Conservation (phyloP, 2,888 invertebrate species). For the Nemapogon koenigi region DNA sequence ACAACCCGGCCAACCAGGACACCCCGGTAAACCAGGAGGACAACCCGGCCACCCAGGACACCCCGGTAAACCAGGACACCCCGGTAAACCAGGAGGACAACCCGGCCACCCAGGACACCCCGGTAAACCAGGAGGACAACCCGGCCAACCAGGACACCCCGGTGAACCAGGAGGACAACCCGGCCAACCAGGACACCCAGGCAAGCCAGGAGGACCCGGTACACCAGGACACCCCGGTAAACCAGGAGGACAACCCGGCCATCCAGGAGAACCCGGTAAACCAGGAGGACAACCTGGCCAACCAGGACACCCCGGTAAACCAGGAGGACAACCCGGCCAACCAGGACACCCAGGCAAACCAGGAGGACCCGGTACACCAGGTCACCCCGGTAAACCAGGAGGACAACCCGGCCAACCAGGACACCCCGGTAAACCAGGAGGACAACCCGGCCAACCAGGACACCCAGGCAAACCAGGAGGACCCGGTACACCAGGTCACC, state of each 20-base stretch:
- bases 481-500: background rate
- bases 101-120: background rate
- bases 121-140: background rate
- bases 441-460: background rate
- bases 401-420: background rate
- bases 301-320: background rate
- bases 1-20: background rate
- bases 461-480: background rate
- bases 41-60: background rate
- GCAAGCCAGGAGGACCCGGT: slow-evolving; percentile 9
- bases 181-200: slow-evolving; percentile 1
- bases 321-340: background rate
- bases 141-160: background rate
- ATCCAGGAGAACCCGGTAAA: background rate
- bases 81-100: background rate
- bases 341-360: background rate
- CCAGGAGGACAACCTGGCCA: background rate
- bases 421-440: background rate
- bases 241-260: slow-evolving; percentile 1
- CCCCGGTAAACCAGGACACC: background rate
- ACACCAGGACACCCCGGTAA: slow-evolving; percentile 8
- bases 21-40: background rate
- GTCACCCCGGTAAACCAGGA: background rate
- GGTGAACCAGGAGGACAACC: background rate
- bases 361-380: background rate